Evolutionary conservation across 2,888 invertebrate genomes (phyloP).

Genomic region (Coenonympha arcania): DNA sequence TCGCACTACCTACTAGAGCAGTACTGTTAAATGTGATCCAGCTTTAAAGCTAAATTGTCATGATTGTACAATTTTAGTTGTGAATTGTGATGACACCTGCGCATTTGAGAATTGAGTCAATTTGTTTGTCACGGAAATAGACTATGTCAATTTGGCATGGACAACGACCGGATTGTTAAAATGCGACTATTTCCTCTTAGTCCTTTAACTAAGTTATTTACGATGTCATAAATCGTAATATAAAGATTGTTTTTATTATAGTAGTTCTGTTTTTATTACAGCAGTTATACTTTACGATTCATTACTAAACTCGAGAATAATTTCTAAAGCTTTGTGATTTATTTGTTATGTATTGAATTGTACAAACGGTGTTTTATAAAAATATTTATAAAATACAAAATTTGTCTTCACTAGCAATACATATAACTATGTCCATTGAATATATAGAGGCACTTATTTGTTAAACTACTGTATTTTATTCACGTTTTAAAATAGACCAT

Average conservation of each 20-base stretch:
- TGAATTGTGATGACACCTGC: constrained; percentile 28
- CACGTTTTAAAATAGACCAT: neutral
- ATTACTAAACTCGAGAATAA: too few species aligned
- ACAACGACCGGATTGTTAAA: constrained; percentile 42
- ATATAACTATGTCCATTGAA: too few species aligned
- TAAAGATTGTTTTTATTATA: neutral
- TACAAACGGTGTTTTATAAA: too few species aligned
- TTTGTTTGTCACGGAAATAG: constrained; percentile 33
- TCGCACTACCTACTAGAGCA: neutral
- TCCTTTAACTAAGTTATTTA: constrained; percentile 19
- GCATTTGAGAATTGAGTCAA: constrained; percentile 27
- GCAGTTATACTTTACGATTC: too few species aligned
- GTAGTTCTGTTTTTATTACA: too few species aligned
- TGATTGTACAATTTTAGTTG: constrained; percentile 5
- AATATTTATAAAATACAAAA: too few species aligned
- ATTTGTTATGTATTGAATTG: too few species aligned
- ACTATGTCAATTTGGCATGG: constrained; percentile 47
- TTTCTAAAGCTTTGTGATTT: too few species aligned
- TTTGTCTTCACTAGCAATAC: too few species aligned
- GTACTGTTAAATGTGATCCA: neutral
- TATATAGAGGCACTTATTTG: too few species aligned
- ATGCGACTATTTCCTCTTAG: constrained; percentile 53
- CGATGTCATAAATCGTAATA: neutral
- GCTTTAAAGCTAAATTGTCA: neutral
- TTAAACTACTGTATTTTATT: too few species aligned